Evolutionary conservation across 2,888 invertebrate genomes (phyloP).

Genomic region (Erpobdella octoculata): DNA sequence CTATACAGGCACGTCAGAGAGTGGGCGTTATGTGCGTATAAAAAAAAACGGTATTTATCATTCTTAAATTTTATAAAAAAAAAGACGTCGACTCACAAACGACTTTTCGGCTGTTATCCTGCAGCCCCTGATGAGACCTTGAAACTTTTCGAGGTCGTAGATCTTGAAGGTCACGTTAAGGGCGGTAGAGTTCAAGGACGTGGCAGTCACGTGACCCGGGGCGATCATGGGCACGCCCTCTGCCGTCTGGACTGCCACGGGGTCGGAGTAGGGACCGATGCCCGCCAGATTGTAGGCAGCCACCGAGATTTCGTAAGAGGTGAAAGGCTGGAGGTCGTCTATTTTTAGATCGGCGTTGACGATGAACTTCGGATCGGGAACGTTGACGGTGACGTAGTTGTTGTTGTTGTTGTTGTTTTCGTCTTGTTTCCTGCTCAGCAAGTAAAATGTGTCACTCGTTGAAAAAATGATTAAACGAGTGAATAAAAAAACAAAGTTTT

Average conservation of each 20-base stretch:
- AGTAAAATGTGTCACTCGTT: no score
- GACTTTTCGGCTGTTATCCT: background rate
- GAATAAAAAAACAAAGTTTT: no score
- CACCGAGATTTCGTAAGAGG: background rate
- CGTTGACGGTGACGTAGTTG: background rate
- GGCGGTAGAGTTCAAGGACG: background rate
- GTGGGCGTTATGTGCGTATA: no score
- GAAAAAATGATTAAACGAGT: no score
- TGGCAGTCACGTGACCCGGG: background rate
- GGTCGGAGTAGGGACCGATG: background rate
- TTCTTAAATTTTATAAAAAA: background rate
- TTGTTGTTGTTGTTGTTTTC: no score
- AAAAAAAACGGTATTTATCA: background rate
- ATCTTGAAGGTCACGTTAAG: background rate
- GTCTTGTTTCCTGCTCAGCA: no score
- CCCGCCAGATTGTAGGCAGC: background rate
- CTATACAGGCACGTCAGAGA: no score
- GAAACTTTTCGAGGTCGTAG: conserved; percentile 2
- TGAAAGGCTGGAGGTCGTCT: conserved; percentile 4
- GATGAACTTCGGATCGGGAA: background rate
- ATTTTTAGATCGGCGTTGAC: background rate
- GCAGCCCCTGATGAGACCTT: background rate
- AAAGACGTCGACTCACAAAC: background rate
- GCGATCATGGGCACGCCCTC: background rate
- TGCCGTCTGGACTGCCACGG: background rate